A percentile compares a stretch with the other conserved stretches of the same genome.
Evolutionary conservation across 2,797 vertebrate genomes (phyloP).

Genomic region (Phalloptychus januarius): DNA sequence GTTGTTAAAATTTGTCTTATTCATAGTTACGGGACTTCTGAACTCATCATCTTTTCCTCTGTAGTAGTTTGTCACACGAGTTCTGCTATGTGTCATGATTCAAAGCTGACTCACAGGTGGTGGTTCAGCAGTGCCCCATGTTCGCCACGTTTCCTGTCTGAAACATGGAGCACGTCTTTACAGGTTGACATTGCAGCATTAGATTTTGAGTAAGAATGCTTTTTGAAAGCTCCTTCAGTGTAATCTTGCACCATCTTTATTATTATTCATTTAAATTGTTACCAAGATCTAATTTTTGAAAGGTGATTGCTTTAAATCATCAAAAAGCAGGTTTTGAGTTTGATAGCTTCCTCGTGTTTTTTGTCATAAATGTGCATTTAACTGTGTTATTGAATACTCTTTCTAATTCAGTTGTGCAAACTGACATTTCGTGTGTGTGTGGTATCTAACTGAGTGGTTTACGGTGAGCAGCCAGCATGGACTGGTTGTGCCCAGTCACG

Average conservation of each 20-base stretch:
- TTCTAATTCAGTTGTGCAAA: constrained; percentile 13
- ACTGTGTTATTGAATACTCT: neutral
- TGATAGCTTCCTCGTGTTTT: neutral
- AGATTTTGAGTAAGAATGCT: neutral
- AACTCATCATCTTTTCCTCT: constrained; percentile 27
- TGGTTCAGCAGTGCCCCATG: constrained; percentile 34
- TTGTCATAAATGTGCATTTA: neutral
- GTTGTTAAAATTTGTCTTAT: constrained; percentile 19
- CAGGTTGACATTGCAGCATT: neutral
- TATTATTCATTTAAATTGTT: neutral
- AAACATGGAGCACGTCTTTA: constrained; percentile 10
- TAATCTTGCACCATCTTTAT: neutral
- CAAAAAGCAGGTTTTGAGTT: neutral
- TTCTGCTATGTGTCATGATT: constrained; percentile 26
- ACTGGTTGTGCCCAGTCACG: constrained; percentile 43
- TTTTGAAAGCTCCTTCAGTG: neutral
- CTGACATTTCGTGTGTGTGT: constrained; percentile 9
- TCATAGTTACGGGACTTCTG: constrained; percentile 41
- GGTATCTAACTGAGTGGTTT: neutral
- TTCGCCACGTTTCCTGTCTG: constrained; percentile 18
- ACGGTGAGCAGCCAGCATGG: constrained; percentile 27
- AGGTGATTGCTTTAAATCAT: neutral
- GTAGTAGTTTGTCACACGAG: constrained; percentile 6
- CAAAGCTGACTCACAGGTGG: constrained; percentile 38
- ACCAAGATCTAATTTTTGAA: constrained; percentile 1